phyloP scores from a whole-genome alignment of 2,888 invertebrate species.

The Amblyjoppa fuscipennis region DNA sequence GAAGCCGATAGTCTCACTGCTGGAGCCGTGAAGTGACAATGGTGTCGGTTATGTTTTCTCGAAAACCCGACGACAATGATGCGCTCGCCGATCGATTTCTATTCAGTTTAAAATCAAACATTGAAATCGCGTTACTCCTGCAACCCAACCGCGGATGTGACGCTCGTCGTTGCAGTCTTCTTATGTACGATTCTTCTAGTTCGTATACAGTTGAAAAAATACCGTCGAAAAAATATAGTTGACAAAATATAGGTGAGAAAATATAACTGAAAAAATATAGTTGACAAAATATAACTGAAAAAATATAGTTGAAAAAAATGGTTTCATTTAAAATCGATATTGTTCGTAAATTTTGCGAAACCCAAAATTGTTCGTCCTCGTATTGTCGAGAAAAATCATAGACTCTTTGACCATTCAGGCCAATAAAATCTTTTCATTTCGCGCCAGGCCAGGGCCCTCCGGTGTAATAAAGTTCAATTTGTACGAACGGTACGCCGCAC shows the following conservation, averaged over 20 bases:
- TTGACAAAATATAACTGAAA: no score
- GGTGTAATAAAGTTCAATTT: conserved; percentile 26
- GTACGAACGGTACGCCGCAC: not conserved
- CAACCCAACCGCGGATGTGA: conserved; percentile 49
- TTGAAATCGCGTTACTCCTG: conserved; percentile 60
- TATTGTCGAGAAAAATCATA: conserved; percentile 6
- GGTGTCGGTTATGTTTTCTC: conserved; percentile 65
- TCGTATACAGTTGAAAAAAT: not conserved
- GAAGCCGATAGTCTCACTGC: conserved; percentile 34
- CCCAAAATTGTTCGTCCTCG: not conserved
- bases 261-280: no score
- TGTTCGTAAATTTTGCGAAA: not conserved
- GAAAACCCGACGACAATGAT: conserved; percentile 47
- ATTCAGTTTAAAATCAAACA: conserved; percentile 63
- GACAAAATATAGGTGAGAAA: no score
- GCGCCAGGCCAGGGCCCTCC: not conserved
- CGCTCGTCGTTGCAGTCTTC: conserved; percentile 31
- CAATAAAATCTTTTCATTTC: conserved; percentile 9
- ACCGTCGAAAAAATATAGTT: no score
- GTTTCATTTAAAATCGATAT: not conserved
- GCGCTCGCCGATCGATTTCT: conserved; percentile 62
- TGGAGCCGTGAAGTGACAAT: conserved; percentile 45
- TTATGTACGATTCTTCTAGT: not conserved
- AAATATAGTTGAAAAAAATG: no score
- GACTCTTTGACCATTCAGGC: not conserved